Base-by-base conservation (phyloP, 2,113 vertebrate species). In the Geococcyx californianus region DNA sequence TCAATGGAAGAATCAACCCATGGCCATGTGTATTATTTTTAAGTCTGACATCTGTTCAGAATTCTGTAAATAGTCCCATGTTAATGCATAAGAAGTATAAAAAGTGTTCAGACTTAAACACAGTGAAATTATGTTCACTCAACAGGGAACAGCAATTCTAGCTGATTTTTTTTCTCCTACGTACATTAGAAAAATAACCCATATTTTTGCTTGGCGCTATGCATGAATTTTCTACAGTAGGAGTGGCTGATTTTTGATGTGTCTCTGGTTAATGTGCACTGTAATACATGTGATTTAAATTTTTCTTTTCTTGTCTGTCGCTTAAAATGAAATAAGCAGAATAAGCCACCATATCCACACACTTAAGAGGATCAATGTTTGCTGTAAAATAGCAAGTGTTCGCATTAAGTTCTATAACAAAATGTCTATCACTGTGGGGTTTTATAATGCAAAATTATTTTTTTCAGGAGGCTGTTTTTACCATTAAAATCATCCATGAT, bases 1-100 rank as follows among this genome's bases (percentile, higher is more conserved):
- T 63, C 8, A 3, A 55, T 64, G 26, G 72, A 94, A 93, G 40
- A 91, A 56, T 51, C 45, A 56, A 29, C 33, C 52, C 31, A 4
- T 72, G 52, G n/a, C 9, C 5, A 0, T 16, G 28, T 52, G 33
- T 24, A 25, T 44, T 96, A 78, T 84, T 84, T 75, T 92, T 84
- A 88, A 89, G 40, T n/a, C 45, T 91, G 60, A 93, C 91, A 66
- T 85, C 59, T 89, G n/a, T 42, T 94, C 82, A 31, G 87, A 76
- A 59, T 10, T 5, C 0, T 31, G 13, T 68, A 77, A 83, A 55
- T n/a, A 51, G 66, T 59, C 17, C 55, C 6, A 17, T 55, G 58
- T 80, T 81, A 94, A 90, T 73, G 51, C 26, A 78, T 16, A 78
- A 45, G 44, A 93, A 49, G n/a, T 49, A 79, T 74, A 80, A 88